A percentile compares a stretch with the other conserved stretches of the same genome.
phyloP scores from a whole-genome alignment of 1,140 invertebrate species.

The Alviniconcha marisindica region DNA sequence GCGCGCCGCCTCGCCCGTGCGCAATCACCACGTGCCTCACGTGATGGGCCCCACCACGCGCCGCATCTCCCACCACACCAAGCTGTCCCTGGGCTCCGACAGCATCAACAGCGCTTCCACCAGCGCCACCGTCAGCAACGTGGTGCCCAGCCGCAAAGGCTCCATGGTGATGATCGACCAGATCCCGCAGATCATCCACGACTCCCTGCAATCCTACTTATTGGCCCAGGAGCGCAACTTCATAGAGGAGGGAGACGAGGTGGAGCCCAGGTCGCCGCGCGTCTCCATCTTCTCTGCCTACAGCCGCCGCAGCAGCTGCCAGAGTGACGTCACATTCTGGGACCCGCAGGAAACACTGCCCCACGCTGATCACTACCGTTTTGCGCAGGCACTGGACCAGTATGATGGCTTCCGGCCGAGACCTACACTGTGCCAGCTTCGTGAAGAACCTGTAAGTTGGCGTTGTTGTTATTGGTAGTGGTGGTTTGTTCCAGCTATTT shows the following conservation, averaged over 20 bases:
- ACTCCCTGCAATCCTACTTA: slow-evolving; percentile 28
- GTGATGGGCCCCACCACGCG: background rate
- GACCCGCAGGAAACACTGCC: slow-evolving; percentile 94
- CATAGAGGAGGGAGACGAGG: background rate
- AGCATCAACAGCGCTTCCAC: slow-evolving; percentile 32
- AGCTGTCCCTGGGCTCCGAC: slow-evolving; percentile 19
- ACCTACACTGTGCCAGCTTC: slow-evolving; percentile 93
- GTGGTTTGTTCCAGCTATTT: no score
- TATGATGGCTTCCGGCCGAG: slow-evolving; percentile 85
- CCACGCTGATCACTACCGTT: slow-evolving; percentile 93
- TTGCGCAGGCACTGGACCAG: slow-evolving; percentile 84
- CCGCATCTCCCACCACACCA: slow-evolving; percentile 15
- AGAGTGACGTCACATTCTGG: slow-evolving; percentile 66
- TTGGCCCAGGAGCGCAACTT: background rate
- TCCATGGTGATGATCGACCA: slow-evolving; percentile 44
- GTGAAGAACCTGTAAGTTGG: slow-evolving; percentile 79
- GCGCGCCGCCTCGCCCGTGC: background rate
- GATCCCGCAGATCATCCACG: slow-evolving; percentile 34
- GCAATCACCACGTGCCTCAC: slow-evolving; percentile 9
- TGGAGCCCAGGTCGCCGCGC: background rate
- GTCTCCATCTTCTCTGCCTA: slow-evolving; percentile 35
- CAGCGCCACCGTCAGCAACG: slow-evolving; percentile 1
- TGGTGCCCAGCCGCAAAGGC: slow-evolving; percentile 42
- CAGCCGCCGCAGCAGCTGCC: slow-evolving; percentile 27
- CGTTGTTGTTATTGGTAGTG: background rate